Evolutionary conservation across 2,113 vertebrate species (phyloP).

Genomic region (Dicentrarchus labrax): DNA sequence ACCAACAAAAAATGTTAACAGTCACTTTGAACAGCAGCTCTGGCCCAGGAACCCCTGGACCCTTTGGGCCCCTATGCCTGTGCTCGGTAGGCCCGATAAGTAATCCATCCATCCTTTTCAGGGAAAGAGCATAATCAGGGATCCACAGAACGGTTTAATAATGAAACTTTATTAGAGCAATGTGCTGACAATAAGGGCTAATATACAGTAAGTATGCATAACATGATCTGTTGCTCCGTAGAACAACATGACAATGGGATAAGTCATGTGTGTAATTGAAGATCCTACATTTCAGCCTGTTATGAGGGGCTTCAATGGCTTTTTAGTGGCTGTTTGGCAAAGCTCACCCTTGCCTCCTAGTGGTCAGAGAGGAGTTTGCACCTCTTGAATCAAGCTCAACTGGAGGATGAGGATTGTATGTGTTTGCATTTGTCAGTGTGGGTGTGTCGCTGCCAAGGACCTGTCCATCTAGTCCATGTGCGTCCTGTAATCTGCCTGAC

Average conservation of each 20-base stretch:
- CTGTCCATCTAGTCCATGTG: slow-evolving; percentile 75
- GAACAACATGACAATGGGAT: slow-evolving; percentile 61
- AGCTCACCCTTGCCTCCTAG: slow-evolving; percentile 91
- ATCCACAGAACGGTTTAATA: slow-evolving; percentile 20
- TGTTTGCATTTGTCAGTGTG: slow-evolving; percentile 61
- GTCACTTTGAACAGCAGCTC: not conserved
- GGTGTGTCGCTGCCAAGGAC: slow-evolving; percentile 66
- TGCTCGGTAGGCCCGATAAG: not conserved
- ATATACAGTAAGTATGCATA: slow-evolving; percentile 55
- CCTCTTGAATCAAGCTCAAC: not conserved
- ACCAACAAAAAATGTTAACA: not conserved
- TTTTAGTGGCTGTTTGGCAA: slow-evolving; percentile 39
- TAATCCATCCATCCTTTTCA: slow-evolving; percentile 1
- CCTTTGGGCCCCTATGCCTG: not conserved
- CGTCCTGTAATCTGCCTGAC: slow-evolving; percentile 83
- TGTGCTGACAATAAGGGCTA: slow-evolving; percentile 38
- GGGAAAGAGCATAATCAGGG: not conserved
- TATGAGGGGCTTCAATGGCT: slow-evolving; percentile 32
- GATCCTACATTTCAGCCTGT: slow-evolving; percentile 45
- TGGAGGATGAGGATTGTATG: slow-evolving; percentile 19
- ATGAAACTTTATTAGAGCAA: slow-evolving; percentile 44
- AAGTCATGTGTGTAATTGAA: slow-evolving; percentile 76
- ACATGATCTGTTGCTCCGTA: slow-evolving; percentile 56
- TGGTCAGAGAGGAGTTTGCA: slow-evolving; percentile 71
- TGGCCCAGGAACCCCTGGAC: not conserved